Conservation (phyloP, 2,113 vertebrate genomes). For the Microtus richardsoni region DNA sequence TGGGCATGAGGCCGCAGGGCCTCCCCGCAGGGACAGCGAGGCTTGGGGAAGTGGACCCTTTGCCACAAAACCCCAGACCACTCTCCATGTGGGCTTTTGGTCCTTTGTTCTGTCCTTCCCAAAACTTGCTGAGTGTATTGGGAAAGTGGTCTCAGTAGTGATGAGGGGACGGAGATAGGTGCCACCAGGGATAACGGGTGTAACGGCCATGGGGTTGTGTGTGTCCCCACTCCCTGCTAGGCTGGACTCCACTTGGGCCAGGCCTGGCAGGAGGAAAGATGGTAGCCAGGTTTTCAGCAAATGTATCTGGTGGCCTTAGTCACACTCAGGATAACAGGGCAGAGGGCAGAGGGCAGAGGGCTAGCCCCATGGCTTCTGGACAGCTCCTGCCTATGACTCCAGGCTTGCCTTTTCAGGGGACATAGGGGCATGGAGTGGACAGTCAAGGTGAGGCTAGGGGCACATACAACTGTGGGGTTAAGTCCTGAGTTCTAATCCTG, state of each 20-base stretch:
- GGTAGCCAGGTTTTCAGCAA: not conserved
- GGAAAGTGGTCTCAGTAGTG: not conserved
- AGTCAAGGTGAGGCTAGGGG: not conserved
- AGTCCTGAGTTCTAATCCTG: not conserved
- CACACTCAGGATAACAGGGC: not conserved
- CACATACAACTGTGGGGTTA: not conserved
- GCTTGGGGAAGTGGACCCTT: not conserved
- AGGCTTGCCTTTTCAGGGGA: not conserved
- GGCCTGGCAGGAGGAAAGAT: not conserved
- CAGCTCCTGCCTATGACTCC: not conserved
- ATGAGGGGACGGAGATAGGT: accelerated
- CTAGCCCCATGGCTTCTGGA: not conserved
- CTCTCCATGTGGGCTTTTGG: not conserved
- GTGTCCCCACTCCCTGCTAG: not conserved
- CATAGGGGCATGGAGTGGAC: too few relatives aligned
- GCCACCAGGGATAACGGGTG: not conserved
- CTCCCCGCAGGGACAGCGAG: too few relatives aligned
- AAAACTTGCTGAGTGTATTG: not conserved
- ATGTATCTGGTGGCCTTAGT: not conserved
- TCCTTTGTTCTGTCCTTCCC: not conserved
- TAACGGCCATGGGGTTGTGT: accelerated
- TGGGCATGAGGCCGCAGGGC: not conserved
- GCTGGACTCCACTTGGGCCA: not conserved
- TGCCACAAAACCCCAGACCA: not conserved
- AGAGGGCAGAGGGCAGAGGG: accelerated